Base-by-base conservation (phyloP, 2,797 vertebrate genomes). In the Argentina silus region DNA sequence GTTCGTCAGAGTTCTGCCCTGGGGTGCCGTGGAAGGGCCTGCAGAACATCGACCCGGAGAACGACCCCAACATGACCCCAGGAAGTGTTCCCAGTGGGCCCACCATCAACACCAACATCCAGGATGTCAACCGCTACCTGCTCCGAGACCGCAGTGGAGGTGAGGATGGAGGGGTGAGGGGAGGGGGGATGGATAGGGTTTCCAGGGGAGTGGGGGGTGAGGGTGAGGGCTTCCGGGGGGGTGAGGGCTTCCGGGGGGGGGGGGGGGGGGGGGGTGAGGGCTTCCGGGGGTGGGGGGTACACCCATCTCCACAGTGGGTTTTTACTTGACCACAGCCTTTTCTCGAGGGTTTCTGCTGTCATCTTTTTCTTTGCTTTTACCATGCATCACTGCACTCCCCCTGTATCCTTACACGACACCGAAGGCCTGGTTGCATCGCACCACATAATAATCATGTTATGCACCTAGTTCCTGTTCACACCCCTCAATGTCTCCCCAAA, bases 21-120 rank as follows among this genome's bases (percentile, higher is more conserved):
- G 98, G 98, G 78, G 98, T 98, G 71, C 98, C 98, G 19, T 99
- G 98, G 98, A 99, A 99, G 92, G 98, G 98, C 87, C 95, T 99
- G 86, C 98, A 99, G 93, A 99, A 98, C 78, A 98, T 99, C 23
- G 98, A 99, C 87, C 98, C 98, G 0, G 97, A 99, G 89, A 98
- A 96, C 75, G 97, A 99, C 91, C 98, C 98, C 0, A 98, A 99
- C 80, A 96, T 98, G 93, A 99, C 98, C 76, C 98, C 98, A 78
- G 98, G 98, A 81, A 99, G 98, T 50, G 98, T 99, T 83, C 96
- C 96, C 59, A 98, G 95, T 0, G 97, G 97, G 77, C 98, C 97
- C 4, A 98, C 96, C 83, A 98, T 99, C 86, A 99, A 98, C 88
- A 98, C 97, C 89, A 98, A 98, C 71, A 98, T 99, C 72, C 98